phyloP scores from a whole-genome alignment of 2,113 vertebrate species.

The Typhlomys cinereus region DNA sequence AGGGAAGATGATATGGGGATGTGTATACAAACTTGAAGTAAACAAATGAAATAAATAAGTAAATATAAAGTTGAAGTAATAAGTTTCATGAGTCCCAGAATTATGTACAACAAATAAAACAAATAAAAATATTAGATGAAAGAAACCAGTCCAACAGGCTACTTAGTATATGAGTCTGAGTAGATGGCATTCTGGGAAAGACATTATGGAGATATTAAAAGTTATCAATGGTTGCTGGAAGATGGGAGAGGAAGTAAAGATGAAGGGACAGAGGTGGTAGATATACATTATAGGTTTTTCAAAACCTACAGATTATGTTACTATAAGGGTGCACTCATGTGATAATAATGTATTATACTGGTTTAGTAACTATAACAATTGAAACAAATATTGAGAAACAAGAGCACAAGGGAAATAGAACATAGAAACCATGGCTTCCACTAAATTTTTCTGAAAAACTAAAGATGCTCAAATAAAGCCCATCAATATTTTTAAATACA shows the following conservation, averaged over 20 bases:
- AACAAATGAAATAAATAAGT: too few relatives aligned
- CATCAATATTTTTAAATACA: neutral
- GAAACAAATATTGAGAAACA: neutral
- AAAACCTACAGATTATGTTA: neutral
- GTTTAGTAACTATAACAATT: neutral
- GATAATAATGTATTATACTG: neutral
- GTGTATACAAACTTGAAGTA: too few relatives aligned
- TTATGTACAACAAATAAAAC: neutral
- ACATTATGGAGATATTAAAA: neutral
- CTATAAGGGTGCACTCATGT: neutral
- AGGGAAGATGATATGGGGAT: neutral
- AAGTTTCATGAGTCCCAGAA: neutral
- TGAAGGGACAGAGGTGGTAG: neutral
- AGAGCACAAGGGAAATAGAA: neutral
- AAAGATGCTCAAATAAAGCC: neutral
- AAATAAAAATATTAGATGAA: neutral
- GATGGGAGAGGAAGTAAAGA: too few relatives aligned
- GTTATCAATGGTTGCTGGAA: neutral
- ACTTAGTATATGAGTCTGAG: neutral
- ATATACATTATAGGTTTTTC: neutral
- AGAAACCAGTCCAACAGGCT: neutral
- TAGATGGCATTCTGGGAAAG: neutral
- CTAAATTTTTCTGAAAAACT: neutral
- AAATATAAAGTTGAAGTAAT: too few relatives aligned
- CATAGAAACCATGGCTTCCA: neutral